phyloP scores from a whole-genome alignment of 2,797 vertebrate species.

The Tangara arthus region DNA sequence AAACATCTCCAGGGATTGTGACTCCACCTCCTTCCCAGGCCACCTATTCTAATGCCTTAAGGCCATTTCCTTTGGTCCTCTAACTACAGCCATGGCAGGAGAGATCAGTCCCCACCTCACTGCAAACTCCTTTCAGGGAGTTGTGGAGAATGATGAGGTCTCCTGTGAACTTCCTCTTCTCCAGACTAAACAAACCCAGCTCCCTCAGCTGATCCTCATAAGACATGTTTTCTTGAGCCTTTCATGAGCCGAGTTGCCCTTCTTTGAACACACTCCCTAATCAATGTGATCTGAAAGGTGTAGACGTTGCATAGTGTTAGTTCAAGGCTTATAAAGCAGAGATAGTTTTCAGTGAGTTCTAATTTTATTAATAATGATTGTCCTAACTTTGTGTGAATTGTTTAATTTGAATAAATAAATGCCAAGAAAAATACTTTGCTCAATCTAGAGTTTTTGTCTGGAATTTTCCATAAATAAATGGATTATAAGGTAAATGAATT shows the following conservation, averaged over 20 bases:
- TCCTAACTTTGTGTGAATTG: not conserved
- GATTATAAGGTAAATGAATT: not conserved
- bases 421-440: not conserved
- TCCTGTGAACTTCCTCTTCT: not conserved
- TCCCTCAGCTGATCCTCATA: not conserved
- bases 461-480: not conserved
- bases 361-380: not conserved
- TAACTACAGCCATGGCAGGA: accelerated
- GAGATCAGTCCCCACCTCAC: not conserved
- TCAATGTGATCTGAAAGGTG: not conserved
- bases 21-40: not conserved
- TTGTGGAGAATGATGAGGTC: not conserved
- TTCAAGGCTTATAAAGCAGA: not conserved
- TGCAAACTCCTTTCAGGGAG: not conserved
- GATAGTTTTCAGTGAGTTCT: accelerated
- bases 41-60: not conserved
- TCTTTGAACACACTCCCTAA: not conserved
- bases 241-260: not conserved
- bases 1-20: not conserved
- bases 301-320: not conserved
- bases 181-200: not conserved
- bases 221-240: not conserved
- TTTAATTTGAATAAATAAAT: not conserved
- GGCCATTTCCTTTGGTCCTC: not conserved
- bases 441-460: not conserved